Percentiles rank a stretch among this genome's conserved stretches.
These are phyloP conservation scores for Lissonota sp. DNA, from an alignment of 2,888 invertebrate species.

Conservation along the genomic window DNA sequence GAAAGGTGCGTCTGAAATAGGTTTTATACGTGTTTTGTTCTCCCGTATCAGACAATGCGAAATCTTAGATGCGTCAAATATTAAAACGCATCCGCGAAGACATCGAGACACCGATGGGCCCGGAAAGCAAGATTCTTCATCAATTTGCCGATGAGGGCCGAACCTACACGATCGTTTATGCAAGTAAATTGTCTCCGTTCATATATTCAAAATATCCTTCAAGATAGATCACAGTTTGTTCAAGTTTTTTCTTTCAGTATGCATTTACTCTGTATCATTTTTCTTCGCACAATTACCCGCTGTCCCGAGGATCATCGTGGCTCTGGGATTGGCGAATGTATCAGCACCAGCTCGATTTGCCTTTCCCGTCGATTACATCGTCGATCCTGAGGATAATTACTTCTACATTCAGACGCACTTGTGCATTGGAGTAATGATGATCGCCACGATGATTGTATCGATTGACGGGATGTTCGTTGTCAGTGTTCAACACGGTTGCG, in stretches of 20 bases:
- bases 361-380: slow-evolving; percentile 14
- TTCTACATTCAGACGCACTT: not conserved
- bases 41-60: not conserved
- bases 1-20: slow-evolving; percentile 16
- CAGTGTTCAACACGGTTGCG: slow-evolving; percentile 15
- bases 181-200: slow-evolving; percentile 10
- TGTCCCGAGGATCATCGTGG: not conserved
- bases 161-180: slow-evolving; percentile 6
- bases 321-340: slow-evolving; percentile 14
- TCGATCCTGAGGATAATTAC: not conserved
- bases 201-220: not conserved
- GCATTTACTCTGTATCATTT: not conserved
- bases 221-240: not conserved
- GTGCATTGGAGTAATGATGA: slow-evolving; percentile 3
- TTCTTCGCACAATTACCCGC: slow-evolving; percentile 12
- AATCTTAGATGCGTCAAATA: slow-evolving; percentile 16
- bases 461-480: slow-evolving; percentile 3
- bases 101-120: slow-evolving; percentile 10
- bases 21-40: not conserved
- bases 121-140: slow-evolving; percentile 27
- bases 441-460: slow-evolving; percentile 1
- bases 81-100: slow-evolving; percentile 26
- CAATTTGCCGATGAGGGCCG: slow-evolving; percentile 22
- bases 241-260: slow-evolving; percentile 1
- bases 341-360: slow-evolving; percentile 32